Conservation (phyloP, 2,113 vertebrate species). For the human (Homo sapiens) region GRCh38 chr6:151053501-151054000, state of each 20-base stretch:
- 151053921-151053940: background rate
- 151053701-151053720: too few relatives aligned
- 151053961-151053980: slow-evolving; percentile 77
- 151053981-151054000: slow-evolving; percentile 1
- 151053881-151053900: background rate
- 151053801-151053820: background rate
- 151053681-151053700: too few relatives aligned
- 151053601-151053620: background rate
- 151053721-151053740: too few relatives aligned
- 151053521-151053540: background rate
- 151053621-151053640: background rate
- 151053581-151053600: background rate
- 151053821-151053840: background rate
- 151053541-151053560: background rate
- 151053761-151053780: background rate
- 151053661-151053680: too few relatives aligned
- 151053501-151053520: slow-evolving; percentile 20
- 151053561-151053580: slow-evolving; percentile 21
- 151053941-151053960: slow-evolving; percentile 75
- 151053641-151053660: background rate
- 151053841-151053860: background rate
- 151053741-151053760: too few relatives aligned
- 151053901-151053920: background rate
- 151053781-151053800: background rate
- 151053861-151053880: background rate